A percentile compares a stretch with the other conserved stretches of the same genome.
phyloP scores from a whole-genome alignment of 2,888 invertebrate genomes.

The Philaethria dido region DNA sequence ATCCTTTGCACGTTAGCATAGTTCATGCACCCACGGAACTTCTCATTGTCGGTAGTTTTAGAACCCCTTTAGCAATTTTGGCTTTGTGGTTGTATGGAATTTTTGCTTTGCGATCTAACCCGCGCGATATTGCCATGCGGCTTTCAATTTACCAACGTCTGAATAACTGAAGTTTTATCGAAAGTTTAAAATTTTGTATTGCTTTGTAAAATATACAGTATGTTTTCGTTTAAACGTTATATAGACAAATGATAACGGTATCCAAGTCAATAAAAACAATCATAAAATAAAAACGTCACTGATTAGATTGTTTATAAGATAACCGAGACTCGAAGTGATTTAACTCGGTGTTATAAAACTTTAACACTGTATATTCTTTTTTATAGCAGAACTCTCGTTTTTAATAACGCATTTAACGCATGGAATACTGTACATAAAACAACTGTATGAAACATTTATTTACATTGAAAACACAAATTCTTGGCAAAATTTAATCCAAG shows the following conservation, averaged over 20 bases:
- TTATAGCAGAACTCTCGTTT: neutral
- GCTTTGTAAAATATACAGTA: constrained; percentile 16
- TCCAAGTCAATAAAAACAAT: constrained; percentile 14
- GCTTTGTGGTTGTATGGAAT: constrained; percentile 61
- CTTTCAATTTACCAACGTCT: constrained; percentile 43
- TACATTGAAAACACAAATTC: constrained; percentile 42
- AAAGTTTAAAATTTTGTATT: constrained; percentile 28
- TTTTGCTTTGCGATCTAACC: constrained; percentile 55
- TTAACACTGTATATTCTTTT: neutral
- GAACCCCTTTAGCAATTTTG: constrained; percentile 59
- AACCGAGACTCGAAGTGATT: constrained; percentile 11
- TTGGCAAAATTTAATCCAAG: constrained; percentile 60
- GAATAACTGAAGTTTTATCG: constrained; percentile 33
- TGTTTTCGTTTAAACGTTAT: neutral
- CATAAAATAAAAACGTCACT: constrained; percentile 24
- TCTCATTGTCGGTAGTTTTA: constrained; percentile 56
- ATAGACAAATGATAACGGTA: constrained; percentile 5
- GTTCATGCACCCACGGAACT: constrained; percentile 53
- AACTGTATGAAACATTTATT: constrained; percentile 30
- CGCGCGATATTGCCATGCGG: constrained; percentile 44
- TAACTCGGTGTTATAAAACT: constrained; percentile 5
- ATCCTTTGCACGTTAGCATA: constrained; percentile 48
- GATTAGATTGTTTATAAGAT: constrained; percentile 24
- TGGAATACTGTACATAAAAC: constrained; percentile 13
- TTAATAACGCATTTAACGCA: constrained; percentile 4